A percentile compares a stretch with the other conserved stretches of the same genome.
Conservation (phyloP, 2,113 vertebrate species). For the Meleagris gallopavo region DNA sequence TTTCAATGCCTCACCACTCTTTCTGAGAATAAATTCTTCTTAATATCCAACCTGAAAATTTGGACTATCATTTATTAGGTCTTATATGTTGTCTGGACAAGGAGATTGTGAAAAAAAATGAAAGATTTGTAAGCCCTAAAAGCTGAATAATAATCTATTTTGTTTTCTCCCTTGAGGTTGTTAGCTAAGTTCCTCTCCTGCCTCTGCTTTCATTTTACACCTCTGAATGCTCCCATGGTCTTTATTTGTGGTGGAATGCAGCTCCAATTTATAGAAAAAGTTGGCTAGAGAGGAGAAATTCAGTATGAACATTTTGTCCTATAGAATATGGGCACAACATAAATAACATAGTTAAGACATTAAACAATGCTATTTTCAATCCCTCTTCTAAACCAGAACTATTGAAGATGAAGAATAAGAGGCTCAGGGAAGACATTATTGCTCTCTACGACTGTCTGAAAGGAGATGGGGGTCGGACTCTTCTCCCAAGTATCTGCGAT, state of each 20-base stretch:
- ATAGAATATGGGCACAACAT: background rate
- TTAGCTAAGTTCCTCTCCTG: background rate
- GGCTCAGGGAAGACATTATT: too few species aligned
- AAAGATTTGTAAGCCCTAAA: background rate
- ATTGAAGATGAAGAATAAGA: too few species aligned
- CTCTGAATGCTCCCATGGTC: background rate
- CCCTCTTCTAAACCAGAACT: background rate
- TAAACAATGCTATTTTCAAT: slow-evolving; percentile 13
- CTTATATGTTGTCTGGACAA: background rate
- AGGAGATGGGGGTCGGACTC: too few species aligned
- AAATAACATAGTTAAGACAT: background rate
- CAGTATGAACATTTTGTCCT: background rate
- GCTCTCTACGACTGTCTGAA: too few species aligned
- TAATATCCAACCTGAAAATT: background rate
- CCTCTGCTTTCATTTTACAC: background rate
- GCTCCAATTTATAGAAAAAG: slow-evolving; percentile 11
- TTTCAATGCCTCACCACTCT: too few species aligned
- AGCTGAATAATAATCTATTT: background rate
- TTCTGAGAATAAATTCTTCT: too few species aligned
- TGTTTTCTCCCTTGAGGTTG: too few species aligned
- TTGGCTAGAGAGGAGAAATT: background rate
- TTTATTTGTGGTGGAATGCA: background rate
- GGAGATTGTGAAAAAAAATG: background rate
- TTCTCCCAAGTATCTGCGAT: too few species aligned
- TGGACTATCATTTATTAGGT: background rate